These are phyloP conservation scores for Leucosticte australis DNA, from an alignment of 2,113 vertebrate species.

Conservation along the genomic window DNA sequence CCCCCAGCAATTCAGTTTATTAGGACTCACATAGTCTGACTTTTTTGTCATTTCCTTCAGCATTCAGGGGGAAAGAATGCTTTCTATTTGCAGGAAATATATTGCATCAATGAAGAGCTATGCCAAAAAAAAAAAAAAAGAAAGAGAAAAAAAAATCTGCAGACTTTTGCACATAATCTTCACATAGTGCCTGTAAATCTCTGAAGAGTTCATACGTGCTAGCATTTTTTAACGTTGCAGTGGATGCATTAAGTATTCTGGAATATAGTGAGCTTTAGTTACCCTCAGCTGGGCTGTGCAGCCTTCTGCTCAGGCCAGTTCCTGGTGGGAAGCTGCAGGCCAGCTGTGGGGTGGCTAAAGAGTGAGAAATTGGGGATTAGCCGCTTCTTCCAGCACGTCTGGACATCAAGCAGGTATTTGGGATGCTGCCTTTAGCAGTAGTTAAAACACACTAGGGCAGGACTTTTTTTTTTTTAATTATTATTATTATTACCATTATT, in stretches of 20 bases:
- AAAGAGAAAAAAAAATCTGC: constrained; percentile 8
- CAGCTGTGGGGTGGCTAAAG: neutral
- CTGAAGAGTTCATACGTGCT: neutral
- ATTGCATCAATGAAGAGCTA: constrained; percentile 66
- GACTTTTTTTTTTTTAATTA: neutral
- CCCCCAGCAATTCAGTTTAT: constrained; percentile 16
- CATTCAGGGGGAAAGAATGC: constrained; percentile 57
- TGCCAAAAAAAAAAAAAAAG: neutral
- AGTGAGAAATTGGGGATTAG: neutral
- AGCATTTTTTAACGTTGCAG: constrained; percentile 1
- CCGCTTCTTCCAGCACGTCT: neutral
- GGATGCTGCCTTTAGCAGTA: neutral
- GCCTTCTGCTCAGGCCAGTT: neutral
- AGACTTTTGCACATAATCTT: constrained; percentile 76
- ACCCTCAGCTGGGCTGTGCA: neutral
- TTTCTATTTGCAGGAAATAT: constrained; percentile 78
- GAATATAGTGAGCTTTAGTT: constrained; percentile 2
- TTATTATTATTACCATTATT: neutral
- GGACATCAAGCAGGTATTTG: neutral
- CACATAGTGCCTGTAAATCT: constrained; percentile 73
- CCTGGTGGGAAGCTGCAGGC: neutral
- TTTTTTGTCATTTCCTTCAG: constrained; percentile 56
- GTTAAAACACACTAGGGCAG: neutral
- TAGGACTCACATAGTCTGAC: constrained; percentile 24
- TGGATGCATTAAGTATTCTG: constrained; percentile 3